Base-by-base conservation (phyloP, 2,113 vertebrate species). In the Melanerpes aurifrons region DNA sequence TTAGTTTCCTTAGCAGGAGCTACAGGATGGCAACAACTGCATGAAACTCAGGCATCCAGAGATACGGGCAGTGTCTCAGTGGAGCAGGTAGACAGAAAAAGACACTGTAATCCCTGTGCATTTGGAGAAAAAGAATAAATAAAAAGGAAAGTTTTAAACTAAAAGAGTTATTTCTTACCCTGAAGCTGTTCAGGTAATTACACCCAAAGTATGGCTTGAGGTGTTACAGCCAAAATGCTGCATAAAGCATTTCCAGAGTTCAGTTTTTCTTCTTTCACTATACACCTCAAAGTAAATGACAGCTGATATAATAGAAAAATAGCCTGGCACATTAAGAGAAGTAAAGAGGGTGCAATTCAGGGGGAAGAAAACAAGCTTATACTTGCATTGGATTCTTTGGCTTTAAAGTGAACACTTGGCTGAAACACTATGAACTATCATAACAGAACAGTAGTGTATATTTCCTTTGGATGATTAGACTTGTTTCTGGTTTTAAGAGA, bases 191-290 rank as follows among this genome's bases (percentile, higher is more conserved):
- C 1, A 26, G 53, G 82, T 25, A 68, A 15, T 87, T 77, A 47
- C 68, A 78, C 9, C 58, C 77, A 19, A 81, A 64, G 18, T 15
- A 26, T 15, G 8, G 3, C 7, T 81, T 64, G 31, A 83, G 92
- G 66, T 0, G 0, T 21, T 88, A 57, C 2, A 29, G 54, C 7
- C 22, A 90, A 87, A 64, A 17, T 5, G 1, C 8, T 66, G 10
- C 7, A 86, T 14, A 92, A 90, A 90, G 31, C 5, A 71, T 58
- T 86, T 66, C 17, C 45, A 53, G 48, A 61, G 25, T 11, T 35
- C 4, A 29, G 20, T 17, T 74, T 74, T 45, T 9, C 12, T 48
- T 84, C 54, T 85, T 84, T 86, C n/a, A 50, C 21, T 12, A 20
- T 12, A 45, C 8, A 64, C 17, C 20, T 86, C 35, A 66, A 35